These are phyloP conservation scores for Mactromeris polynyma DNA, from an alignment of 2,888 invertebrate genomes.

Conservation along the genomic window DNA sequence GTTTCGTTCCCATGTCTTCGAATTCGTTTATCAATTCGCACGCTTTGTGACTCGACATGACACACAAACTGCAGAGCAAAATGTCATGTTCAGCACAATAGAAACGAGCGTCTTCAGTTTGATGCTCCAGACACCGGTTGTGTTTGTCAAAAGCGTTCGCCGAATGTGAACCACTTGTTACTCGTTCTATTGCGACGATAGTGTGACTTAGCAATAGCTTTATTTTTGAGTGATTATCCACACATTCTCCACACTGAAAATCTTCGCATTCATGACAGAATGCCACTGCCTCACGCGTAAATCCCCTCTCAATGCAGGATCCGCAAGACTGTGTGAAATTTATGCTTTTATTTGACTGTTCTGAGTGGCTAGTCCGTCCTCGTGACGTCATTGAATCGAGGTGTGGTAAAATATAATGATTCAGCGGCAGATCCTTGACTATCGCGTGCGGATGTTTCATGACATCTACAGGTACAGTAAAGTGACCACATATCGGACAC, in stretches of 20 bases:
- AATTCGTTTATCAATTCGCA: slow-evolving; percentile 57
- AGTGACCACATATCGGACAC: slow-evolving; percentile 58
- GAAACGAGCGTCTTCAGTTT: slow-evolving; percentile 45
- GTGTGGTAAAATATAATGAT: slow-evolving; percentile 51
- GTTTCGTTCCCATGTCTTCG: slow-evolving; percentile 41
- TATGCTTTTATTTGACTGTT: slow-evolving; percentile 36
- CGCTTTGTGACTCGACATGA: slow-evolving; percentile 51
- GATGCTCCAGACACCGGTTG: slow-evolving; percentile 47
- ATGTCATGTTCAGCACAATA: slow-evolving; percentile 56
- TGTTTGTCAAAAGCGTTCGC: slow-evolving; percentile 50
- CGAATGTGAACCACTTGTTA: slow-evolving; percentile 36
- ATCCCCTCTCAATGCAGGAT: slow-evolving; percentile 40
- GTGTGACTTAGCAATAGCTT: slow-evolving; percentile 35
- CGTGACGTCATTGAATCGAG: slow-evolving; percentile 35
- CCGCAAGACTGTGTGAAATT: slow-evolving; percentile 54
- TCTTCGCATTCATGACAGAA: slow-evolving; percentile 63
- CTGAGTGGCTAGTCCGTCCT: slow-evolving; percentile 4
- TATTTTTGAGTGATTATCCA: slow-evolving; percentile 47
- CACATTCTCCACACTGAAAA: slow-evolving; percentile 53
- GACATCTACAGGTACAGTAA: slow-evolving; percentile 33
- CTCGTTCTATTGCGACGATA: slow-evolving; percentile 45
- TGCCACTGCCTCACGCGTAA: slow-evolving; percentile 33
- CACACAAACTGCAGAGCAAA: slow-evolving; percentile 54
- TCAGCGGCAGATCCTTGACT: slow-evolving; percentile 57
- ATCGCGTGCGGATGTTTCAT: slow-evolving; percentile 53